Evolutionary conservation across 2,797 vertebrate genomes (phyloP), one percentile per base, ranked within the genome.

Genomic region (Tolypeutes matacus): DNA sequence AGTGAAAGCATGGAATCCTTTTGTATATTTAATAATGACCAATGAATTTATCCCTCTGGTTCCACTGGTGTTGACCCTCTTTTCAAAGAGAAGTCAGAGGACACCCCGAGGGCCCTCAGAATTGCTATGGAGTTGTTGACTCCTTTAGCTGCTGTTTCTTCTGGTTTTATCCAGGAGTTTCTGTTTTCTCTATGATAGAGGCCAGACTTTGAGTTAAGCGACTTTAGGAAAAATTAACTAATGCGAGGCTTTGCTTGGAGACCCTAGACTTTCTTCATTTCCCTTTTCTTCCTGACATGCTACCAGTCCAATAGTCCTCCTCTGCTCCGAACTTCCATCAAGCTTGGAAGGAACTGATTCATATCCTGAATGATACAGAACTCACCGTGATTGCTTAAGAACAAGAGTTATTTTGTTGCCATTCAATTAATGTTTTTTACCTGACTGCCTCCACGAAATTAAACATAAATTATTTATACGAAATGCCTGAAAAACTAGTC

Each of bases 351-450:
- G 76, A 85, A 88, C 36, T 73, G 31, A 89, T 62, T 58, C 21
- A 51, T 88, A 89, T 91, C 70, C 84, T 77, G 65, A 94, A 65
- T 87, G 89, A n/a, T 89, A 46, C 62, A 87, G 84, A 89, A 81
- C 49, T 25, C 39, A 69, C 20, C 49, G 46, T 81, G 23, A 88
- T 31, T 84, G 39, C 46, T 78, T 82, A 76, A 81, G 42, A 85
- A 20, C 51, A 76, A 49, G 34, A 83, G 78, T 90, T 78, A 78
- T 88, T 96, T 88, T 95, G 46, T 78, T 85, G 56, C 72, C 49
- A 91, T 95, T 96, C 25, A 46, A 62, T 89, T 88, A 80, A 81
- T 95, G 90, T 82, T 51, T 94, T 89, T 92, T 80, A 64, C 31
- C 46, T 73, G 36, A 49, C 58, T 36, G 39, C 9, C 9, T 46